A percentile compares a stretch with the other conserved stretches of the same genome.
These are phyloP conservation scores for Podotricha telesiphe DNA, from an alignment of 2,888 invertebrate species.

Conservation along the genomic window DNA sequence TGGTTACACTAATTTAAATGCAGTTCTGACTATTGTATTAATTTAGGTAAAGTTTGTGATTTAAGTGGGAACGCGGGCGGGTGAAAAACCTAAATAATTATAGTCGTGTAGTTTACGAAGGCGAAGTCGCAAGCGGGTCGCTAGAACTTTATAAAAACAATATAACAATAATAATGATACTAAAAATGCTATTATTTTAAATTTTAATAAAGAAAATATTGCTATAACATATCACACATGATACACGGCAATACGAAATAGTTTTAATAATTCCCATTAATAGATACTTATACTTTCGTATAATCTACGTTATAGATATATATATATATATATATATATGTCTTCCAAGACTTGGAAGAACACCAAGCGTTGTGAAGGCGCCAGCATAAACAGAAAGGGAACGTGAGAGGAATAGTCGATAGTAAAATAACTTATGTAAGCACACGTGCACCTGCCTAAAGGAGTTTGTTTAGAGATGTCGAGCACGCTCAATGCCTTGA, in stretches of 20 bases:
- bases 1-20: too few relatives aligned
- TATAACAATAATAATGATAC: too few relatives aligned
- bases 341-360: conserved; percentile 25
- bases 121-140: too few relatives aligned
- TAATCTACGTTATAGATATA: neutral
- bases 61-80: too few relatives aligned
- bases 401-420: conserved; percentile 60
- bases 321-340: too few relatives aligned
- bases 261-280: neutral
- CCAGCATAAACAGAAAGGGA: conserved; percentile 43
- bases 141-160: too few relatives aligned
- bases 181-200: too few relatives aligned
- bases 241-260: neutral
- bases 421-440: conserved; percentile 70
- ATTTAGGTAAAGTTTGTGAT: too few relatives aligned
- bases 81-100: too few relatives aligned
- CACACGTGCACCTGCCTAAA: conserved; percentile 78
- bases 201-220: neutral
- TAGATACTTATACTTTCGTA: neutral
- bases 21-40: too few relatives aligned
- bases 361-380: conserved; percentile 32
- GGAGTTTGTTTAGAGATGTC: conserved; percentile 63
- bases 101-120: too few relatives aligned
- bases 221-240: neutral
- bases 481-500: conserved; percentile 44